Evolutionary conservation across 1,140 invertebrate genomes (phyloP), one percentile per base, ranked within the genome.

Genomic region (Eumaeus atala): DNA sequence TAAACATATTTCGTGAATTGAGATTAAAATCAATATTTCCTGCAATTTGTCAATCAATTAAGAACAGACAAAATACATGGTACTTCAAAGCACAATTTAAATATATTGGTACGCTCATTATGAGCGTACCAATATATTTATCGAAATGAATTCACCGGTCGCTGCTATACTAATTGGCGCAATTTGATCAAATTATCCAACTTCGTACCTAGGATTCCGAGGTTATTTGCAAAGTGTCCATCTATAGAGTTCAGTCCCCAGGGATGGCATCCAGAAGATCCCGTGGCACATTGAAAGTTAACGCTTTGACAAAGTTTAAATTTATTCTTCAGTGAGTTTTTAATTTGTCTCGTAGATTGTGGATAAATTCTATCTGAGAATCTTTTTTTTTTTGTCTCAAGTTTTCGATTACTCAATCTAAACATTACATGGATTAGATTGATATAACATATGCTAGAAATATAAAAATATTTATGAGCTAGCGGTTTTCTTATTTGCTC

Each of bases 221-320:
- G 18, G 34, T 11, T n/a, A n/a, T n/a, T n/a, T n/a, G n/a, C 40
- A 52, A 60, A 66, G 64, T 66, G 56, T 59, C 68, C n/a, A n/a
- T n/a, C 49, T 66, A 61, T 61, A 59, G 60, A 67, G 63, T 63
- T 61, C 48, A 53, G 42, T 53, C 61, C 68, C 55, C 35, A 62
- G 66, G 66, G 56, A 66, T 51, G 58, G 61, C 51, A 60, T 66
- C 53, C 51, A 58, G 2, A 2, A 28, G 64, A 67, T 74, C 65
- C 66, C 66, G 63, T 76, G 77, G 75, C 81, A 82, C 72, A 61
- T 72, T n/a, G n/a, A n/a, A 78, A 80, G 69, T 84, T 77, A 69
- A 54, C 66, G 74, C 81, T 84, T 83, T 81, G 77, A 81, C 74
- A 80, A 84, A 84, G 75, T 84, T 84, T 84, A 83, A 84, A 84